Evolutionary conservation across 2,113 vertebrate genomes (phyloP).

Genomic region (Panthera tigris): DNA sequence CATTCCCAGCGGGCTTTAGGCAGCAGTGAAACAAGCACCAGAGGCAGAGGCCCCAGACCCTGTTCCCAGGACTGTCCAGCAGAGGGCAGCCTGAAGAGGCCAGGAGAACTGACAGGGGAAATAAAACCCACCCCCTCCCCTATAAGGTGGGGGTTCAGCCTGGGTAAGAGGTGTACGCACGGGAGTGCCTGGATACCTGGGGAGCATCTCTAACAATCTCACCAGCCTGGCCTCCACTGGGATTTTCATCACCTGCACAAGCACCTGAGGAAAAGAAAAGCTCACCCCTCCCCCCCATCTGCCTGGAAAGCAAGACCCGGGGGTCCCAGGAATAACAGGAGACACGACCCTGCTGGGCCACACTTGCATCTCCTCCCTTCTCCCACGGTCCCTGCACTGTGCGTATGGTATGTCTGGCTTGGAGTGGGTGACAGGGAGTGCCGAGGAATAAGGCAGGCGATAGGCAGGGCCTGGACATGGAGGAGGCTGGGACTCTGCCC

Average conservation of each 20-base stretch:
- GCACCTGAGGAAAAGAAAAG: not conserved
- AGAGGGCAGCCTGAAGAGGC: not conserved
- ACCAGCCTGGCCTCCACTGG: not conserved
- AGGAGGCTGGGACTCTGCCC: not conserved
- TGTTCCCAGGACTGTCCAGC: not conserved
- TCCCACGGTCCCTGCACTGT: rapidly evolving
- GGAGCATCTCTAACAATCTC: not conserved
- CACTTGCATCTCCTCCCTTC: no score
- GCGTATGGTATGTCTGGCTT: not conserved
- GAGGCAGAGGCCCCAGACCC: not conserved
- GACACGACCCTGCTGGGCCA: not conserved
- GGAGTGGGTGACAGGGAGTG: not conserved
- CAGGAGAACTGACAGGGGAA: not conserved
- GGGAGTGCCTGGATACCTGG: not conserved
- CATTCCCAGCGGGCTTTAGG: rapidly evolving
- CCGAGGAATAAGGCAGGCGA: not conserved
- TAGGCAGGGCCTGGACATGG: rapidly evolving
- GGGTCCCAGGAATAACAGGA: rapidly evolving
- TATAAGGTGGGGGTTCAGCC: not conserved
- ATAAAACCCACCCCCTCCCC: not conserved
- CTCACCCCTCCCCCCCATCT: not conserved
- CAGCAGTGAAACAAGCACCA: not conserved
- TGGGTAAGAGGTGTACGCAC: not conserved
- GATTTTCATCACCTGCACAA: not conserved
- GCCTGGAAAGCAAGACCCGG: not conserved